Conservation (phyloP, 2,797 vertebrate species). For the Coreius guichenoti region DNA sequence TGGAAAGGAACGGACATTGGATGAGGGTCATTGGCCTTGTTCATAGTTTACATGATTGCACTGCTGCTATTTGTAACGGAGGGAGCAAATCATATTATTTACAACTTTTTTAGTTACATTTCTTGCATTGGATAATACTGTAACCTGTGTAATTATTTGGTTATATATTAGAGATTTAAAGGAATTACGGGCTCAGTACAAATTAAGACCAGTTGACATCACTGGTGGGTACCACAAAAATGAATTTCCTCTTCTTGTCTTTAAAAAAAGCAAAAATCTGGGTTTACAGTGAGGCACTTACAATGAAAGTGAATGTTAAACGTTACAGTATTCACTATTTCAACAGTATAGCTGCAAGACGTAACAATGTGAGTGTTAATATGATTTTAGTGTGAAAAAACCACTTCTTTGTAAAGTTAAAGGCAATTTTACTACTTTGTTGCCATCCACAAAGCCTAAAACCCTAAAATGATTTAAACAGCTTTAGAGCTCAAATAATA, state of each 20-base stretch:
- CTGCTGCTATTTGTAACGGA: conserved; percentile 57
- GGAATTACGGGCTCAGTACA: neutral
- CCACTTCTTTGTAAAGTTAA: neutral
- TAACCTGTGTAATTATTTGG: conserved; percentile 8
- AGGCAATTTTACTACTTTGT: neutral
- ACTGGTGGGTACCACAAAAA: neutral
- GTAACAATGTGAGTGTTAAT: neutral
- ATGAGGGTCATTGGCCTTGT: conserved; percentile 19
- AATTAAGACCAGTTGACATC: neutral
- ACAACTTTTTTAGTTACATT: conserved; percentile 10
- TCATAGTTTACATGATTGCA: conserved; percentile 53
- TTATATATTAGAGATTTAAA: neutral
- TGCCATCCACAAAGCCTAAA: neutral
- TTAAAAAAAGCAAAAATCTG: too few relatives aligned
- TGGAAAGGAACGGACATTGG: neutral
- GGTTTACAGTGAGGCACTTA: neutral
- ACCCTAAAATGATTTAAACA: neutral
- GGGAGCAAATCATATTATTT: conserved; percentile 39
- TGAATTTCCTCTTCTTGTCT: neutral
- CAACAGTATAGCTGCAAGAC: too few relatives aligned
- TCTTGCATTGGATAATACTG: conserved; percentile 20
- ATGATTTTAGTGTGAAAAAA: neutral
- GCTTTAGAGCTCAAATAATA: neutral
- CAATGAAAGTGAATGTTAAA: conserved; percentile 1
- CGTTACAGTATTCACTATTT: neutral